Evolutionary conservation across 1,140 invertebrate species (phyloP).

Genomic region (Eubasilissa regina): DNA sequence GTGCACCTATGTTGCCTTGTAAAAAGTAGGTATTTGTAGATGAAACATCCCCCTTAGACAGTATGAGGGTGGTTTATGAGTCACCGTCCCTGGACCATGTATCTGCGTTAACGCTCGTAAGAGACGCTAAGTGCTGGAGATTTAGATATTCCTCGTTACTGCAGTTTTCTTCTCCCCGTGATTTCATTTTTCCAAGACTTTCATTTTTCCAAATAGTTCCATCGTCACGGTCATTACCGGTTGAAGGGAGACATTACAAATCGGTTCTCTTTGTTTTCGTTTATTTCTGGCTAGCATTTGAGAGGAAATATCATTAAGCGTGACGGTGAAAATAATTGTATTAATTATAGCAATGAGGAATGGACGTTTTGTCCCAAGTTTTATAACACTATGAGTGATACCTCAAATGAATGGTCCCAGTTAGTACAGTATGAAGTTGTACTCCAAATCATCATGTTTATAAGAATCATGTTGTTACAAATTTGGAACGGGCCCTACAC

Average conservation of each 20-base stretch:
- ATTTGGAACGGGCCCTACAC: too few species aligned
- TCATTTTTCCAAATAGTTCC: slow-evolving; percentile 26
- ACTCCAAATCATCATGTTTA: too few species aligned
- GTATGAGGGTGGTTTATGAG: slow-evolving; percentile 3
- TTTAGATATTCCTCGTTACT: slow-evolving; percentile 47
- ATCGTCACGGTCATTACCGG: slow-evolving; percentile 46
- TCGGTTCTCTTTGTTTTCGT: slow-evolving; percentile 1
- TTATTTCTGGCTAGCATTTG: not conserved
- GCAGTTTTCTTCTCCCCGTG: slow-evolving; percentile 27
- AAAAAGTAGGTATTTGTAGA: too few species aligned
- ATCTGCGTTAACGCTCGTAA: slow-evolving; percentile 52
- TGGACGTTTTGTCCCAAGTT: too few species aligned
- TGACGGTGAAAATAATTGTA: too few species aligned
- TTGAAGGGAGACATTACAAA: slow-evolving; percentile 12
- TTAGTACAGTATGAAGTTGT: too few species aligned
- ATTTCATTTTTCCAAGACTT: slow-evolving; percentile 39
- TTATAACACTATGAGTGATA: too few species aligned
- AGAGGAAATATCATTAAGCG: too few species aligned
- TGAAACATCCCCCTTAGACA: not conserved
- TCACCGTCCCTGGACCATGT: slow-evolving; percentile 39
- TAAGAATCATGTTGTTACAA: too few species aligned
- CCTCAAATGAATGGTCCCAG: too few species aligned
- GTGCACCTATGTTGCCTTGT: too few species aligned
- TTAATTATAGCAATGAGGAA: too few species aligned
- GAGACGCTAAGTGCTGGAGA: slow-evolving; percentile 55